Evolutionary conservation across 23 tunicate genomes (phyloP).

Genomic region (Aplidium turbinatum): DNA sequence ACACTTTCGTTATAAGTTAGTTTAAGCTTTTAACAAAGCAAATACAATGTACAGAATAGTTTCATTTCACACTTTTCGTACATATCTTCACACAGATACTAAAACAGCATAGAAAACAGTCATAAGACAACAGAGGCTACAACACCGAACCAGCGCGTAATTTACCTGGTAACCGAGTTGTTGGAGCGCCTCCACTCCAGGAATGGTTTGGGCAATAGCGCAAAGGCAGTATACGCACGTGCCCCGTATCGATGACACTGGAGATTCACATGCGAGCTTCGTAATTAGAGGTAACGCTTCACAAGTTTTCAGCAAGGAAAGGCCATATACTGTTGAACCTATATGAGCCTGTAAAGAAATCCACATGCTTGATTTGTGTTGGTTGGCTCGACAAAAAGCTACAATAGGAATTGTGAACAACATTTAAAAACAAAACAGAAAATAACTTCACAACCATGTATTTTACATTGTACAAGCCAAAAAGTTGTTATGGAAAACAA

Average conservation of each 20-base stretch:
- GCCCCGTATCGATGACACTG: constrained; percentile 54
- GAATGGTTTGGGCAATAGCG: constrained; percentile 70
- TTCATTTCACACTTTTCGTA: too few relatives aligned
- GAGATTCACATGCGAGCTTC: constrained; percentile 46
- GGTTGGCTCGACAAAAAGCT: background rate
- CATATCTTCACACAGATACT: too few relatives aligned
- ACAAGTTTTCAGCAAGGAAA: constrained; percentile 39
- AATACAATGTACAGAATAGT: too few relatives aligned
- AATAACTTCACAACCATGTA: background rate
- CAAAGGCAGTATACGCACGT: constrained; percentile 70
- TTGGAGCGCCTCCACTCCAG: constrained; percentile 66
- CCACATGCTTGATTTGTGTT: too few relatives aligned
- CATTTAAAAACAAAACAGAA: background rate
- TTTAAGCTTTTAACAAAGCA: too few relatives aligned
- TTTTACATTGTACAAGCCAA: too few relatives aligned
- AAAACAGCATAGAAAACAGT: too few relatives aligned
- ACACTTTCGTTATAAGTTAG: too few relatives aligned
- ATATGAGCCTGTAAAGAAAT: constrained; percentile 82
- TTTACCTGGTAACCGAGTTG: constrained; percentile 64
- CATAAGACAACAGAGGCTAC: too few relatives aligned
- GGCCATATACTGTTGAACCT: constrained; percentile 62
- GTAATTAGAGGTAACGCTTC: constrained; percentile 31
- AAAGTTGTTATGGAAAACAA: too few relatives aligned
- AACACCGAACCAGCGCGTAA: too few relatives aligned
- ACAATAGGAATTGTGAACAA: too few relatives aligned